Evolutionary conservation across 1,140 invertebrate genomes (phyloP).

Genomic region (Brachionus rotundiformis): DNA sequence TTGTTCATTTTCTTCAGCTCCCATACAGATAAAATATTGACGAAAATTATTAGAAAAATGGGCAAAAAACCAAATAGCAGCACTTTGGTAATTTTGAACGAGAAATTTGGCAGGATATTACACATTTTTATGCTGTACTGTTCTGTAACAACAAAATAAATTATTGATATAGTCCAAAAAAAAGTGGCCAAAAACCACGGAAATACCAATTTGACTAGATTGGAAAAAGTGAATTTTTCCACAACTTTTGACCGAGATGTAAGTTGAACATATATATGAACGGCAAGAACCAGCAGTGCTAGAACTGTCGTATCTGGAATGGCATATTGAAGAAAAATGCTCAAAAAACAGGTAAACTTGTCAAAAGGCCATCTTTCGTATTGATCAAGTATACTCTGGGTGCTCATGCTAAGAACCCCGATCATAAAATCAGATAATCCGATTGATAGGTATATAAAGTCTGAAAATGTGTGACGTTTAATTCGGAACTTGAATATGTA

Average conservation of each 20-base stretch:
- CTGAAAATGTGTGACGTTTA: conserved; percentile 11
- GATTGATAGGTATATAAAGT: conserved; percentile 33
- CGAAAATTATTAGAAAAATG: conserved; percentile 14
- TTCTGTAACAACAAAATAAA: conserved; percentile 4
- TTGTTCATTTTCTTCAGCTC: not conserved
- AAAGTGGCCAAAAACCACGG: conserved; percentile 24
- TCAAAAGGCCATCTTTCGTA: conserved; percentile 38
- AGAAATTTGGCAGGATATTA: conserved; percentile 25
- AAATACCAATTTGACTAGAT: not conserved
- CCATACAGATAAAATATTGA: conserved; percentile 3
- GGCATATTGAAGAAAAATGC: conserved; percentile 47
- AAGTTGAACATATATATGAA: conserved; percentile 35
- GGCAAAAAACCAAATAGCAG: conserved; percentile 19
- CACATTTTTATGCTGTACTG: not conserved
- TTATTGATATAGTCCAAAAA: conserved; percentile 20
- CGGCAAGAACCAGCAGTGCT: conserved; percentile 13
- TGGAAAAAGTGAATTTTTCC: not conserved
- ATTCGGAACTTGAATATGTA: not conserved
- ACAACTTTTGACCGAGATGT: not conserved
- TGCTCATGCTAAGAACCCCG: conserved; percentile 35
- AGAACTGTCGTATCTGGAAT: conserved; percentile 46
- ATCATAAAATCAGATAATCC: conserved; percentile 38
- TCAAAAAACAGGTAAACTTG: conserved; percentile 7
- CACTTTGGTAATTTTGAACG: conserved; percentile 18
- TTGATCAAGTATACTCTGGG: conserved; percentile 42